A percentile compares a stretch with the other conserved stretches of the same genome.
phyloP scores from a whole-genome alignment of 2,113 vertebrate species.

The Stercorarius parasiticus region DNA sequence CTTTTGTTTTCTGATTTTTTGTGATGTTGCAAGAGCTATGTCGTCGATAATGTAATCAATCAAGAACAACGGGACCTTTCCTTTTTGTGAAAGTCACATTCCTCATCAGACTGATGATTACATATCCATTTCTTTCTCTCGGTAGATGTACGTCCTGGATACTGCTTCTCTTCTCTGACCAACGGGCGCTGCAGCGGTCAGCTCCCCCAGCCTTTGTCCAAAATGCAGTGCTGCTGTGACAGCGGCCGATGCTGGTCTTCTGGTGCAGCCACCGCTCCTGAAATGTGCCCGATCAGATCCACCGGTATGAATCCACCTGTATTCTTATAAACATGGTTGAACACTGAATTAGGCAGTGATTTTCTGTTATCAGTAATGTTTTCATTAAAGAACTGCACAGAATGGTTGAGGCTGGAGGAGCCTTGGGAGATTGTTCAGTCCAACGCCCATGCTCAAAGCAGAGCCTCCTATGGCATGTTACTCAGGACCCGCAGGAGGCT shows the following conservation, averaged over 20 bases:
- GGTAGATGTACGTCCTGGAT: conserved; percentile 89
- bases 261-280: conserved; percentile 72
- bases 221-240: conserved; percentile 93
- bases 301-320: conserved; percentile 78
- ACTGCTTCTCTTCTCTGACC: conserved; percentile 85
- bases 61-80: not conserved
- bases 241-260: conserved; percentile 91
- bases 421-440: not conserved
- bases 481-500: not conserved
- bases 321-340: accelerated
- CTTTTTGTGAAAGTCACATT: not conserved
- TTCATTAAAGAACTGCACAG: not conserved
- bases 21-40: not conserved
- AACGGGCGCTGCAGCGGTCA: conserved; percentile 89
- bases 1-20: not conserved
- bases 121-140: not conserved
- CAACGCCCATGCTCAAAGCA: not conserved
- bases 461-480: not conserved
- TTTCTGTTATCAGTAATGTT: not conserved
- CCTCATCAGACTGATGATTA: not conserved
- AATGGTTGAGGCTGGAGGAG: not conserved
- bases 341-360: not conserved
- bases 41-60: not conserved
- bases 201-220: conserved; percentile 85
- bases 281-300: conserved; percentile 92